These are phyloP conservation scores for Caenorhabditis sinica DNA, from an alignment of 2,888 invertebrate genomes.

Conservation along the genomic window DNA sequence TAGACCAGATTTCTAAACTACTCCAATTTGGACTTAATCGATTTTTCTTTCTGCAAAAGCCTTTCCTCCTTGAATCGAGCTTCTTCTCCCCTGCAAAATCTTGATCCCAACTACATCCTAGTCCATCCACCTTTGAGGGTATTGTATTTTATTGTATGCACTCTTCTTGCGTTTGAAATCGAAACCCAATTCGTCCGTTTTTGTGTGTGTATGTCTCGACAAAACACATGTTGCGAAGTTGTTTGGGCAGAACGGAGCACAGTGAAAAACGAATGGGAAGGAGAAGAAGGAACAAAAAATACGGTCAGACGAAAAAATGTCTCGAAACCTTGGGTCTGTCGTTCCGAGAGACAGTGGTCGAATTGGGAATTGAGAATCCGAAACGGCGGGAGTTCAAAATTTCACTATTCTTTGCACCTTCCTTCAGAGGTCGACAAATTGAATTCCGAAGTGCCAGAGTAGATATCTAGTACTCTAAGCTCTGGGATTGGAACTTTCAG, in stretches of 20 bases:
- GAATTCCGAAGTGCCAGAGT: too few species aligned
- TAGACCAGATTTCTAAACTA: too few species aligned
- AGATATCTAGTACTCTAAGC: too few species aligned
- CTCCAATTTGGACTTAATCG: too few species aligned
- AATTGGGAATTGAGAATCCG: neutral
- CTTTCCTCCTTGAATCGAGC: neutral
- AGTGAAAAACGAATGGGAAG: neutral
- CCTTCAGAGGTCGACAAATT: neutral
- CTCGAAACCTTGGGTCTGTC: too few species aligned
- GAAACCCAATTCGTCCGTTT: conserved; percentile 29
- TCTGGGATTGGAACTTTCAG: too few species aligned
- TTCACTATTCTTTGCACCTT: neutral
- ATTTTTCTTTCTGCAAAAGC: too few species aligned
- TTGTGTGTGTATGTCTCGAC: conserved; percentile 21
- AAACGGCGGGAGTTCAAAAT: neutral
- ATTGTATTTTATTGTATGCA: neutral
- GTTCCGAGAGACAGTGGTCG: neutral
- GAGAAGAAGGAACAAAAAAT: neutral
- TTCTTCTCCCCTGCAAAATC: neutral
- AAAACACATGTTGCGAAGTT: conserved; percentile 46
- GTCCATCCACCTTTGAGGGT: neutral
- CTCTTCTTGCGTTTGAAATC: conserved; percentile 28
- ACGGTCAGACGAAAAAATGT: conserved; percentile 5
- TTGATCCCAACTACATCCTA: conserved; percentile 34
- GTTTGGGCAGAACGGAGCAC: conserved; percentile 27